Conservation (phyloP, 2,888 invertebrate species). For the Trachelus troglodyta region DNA sequence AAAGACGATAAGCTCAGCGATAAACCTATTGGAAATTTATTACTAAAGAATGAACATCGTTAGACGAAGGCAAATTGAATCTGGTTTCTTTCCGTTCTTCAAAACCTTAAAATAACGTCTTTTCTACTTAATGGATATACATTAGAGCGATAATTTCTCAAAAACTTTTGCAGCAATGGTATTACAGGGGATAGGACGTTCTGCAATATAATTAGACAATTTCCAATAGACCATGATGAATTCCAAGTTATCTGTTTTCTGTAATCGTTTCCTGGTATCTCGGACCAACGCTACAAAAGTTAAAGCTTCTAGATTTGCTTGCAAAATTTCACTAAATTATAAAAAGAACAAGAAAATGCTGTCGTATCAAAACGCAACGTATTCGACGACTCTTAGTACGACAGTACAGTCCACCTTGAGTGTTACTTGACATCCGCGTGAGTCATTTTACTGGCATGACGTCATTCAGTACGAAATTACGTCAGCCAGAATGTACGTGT, state of each 20-base stretch:
- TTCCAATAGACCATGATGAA: background rate
- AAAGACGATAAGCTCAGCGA: conserved; percentile 64
- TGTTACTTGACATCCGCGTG: conserved; percentile 5
- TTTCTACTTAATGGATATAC: conserved; percentile 17
- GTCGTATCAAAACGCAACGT: background rate
- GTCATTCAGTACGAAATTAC: conserved; percentile 10
- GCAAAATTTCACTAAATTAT: background rate
- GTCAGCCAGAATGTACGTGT: background rate
- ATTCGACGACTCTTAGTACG: background rate
- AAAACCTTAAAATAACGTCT: conserved; percentile 20
- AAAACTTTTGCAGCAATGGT: background rate
- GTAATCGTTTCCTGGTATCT: no score
- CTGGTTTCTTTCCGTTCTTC: background rate
- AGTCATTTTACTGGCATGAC: conserved; percentile 21
- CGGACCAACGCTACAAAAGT: no score
- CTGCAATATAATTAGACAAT: background rate
- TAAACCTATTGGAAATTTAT: conserved; percentile 67
- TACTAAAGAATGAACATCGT: conserved; percentile 47
- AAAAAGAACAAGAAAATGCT: background rate
- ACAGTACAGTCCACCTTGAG: background rate
- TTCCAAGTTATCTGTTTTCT: background rate
- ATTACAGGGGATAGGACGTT: background rate
- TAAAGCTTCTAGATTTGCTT: background rate
- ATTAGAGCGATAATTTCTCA: background rate
- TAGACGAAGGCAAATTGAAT: background rate